Conservation (phyloP, 2,888 invertebrate species). For the Agrotis segetum region DNA sequence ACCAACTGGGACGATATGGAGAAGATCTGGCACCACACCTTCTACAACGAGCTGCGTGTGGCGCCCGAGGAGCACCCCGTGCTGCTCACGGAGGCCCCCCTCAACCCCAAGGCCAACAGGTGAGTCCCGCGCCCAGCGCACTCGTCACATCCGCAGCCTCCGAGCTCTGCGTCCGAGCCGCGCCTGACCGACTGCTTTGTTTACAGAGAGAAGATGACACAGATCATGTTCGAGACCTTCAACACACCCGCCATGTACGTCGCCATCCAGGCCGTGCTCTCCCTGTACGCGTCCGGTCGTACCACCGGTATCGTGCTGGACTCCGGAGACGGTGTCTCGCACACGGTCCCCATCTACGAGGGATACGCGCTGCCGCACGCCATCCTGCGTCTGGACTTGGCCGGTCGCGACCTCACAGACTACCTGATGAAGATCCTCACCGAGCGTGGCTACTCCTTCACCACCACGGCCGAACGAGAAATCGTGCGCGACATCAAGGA, state of each 20-base stretch:
- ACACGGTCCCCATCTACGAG: conserved; percentile 98
- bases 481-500: conserved; percentile 98
- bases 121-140: conserved; percentile 61
- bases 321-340: conserved; percentile 98
- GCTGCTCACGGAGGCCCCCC: conserved; percentile 96
- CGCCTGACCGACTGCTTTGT: conserved; percentile 61
- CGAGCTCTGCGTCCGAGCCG: conserved; percentile 8
- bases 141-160: conserved; percentile 3
- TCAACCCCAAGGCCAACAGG: conserved; percentile 97
- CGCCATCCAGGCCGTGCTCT: conserved; percentile 97
- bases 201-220: conserved; percentile 96
- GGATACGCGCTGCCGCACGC: conserved; percentile 98
- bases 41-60: conserved; percentile 99
- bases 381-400: conserved; percentile 97
- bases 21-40: conserved; percentile 99
- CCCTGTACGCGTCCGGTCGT: conserved; percentile 98
- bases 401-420: conserved; percentile 97
- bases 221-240: conserved; percentile 98
- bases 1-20: conserved; percentile 99
- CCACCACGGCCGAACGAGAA: conserved; percentile 97
- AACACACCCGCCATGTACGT: conserved; percentile 98
- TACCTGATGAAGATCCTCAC: conserved; percentile 98
- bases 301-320: conserved; percentile 98
- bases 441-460: conserved; percentile 97
- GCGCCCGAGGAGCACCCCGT: conserved; percentile 98